Evolutionary conservation across 2,113 vertebrate genomes (phyloP).

Genomic region (Gavia stellata): DNA sequence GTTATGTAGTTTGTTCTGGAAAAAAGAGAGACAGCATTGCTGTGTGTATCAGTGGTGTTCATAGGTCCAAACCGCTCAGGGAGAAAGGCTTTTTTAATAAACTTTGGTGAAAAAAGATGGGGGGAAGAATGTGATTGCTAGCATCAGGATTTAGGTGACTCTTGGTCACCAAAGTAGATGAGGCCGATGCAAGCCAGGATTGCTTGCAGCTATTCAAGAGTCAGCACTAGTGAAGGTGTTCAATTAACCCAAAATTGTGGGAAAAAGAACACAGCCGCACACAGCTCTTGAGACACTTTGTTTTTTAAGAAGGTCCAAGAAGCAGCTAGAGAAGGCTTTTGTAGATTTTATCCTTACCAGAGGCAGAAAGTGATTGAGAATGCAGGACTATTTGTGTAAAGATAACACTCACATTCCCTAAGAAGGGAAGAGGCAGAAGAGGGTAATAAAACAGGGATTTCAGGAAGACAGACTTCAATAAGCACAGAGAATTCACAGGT

Average conservation of each 20-base stretch:
- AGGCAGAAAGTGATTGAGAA: background rate
- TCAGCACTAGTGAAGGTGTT: background rate
- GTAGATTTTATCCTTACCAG: background rate
- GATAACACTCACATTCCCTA: background rate
- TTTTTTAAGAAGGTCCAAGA: background rate
- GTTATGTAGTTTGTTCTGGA: background rate
- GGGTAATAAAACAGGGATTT: background rate
- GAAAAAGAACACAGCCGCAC: background rate
- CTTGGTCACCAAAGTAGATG: background rate
- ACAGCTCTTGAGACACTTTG: background rate
- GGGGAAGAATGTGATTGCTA: background rate
- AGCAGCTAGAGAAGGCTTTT: background rate
- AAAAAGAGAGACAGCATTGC: background rate
- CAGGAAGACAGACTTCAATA: background rate
- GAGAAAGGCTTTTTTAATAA: background rate
- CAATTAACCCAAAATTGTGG: background rate
- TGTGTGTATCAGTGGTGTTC: background rate
- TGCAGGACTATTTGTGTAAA: background rate
- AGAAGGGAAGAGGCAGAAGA: background rate
- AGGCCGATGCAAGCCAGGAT: background rate
- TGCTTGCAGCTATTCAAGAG: background rate
- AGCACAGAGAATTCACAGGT: background rate
- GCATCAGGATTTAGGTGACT: rapidly evolving
- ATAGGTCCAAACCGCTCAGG: background rate
- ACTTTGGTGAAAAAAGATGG: background rate